phyloP scores from a whole-genome alignment of 2,113 vertebrate genomes.

The Caranx ignobilis region DNA sequence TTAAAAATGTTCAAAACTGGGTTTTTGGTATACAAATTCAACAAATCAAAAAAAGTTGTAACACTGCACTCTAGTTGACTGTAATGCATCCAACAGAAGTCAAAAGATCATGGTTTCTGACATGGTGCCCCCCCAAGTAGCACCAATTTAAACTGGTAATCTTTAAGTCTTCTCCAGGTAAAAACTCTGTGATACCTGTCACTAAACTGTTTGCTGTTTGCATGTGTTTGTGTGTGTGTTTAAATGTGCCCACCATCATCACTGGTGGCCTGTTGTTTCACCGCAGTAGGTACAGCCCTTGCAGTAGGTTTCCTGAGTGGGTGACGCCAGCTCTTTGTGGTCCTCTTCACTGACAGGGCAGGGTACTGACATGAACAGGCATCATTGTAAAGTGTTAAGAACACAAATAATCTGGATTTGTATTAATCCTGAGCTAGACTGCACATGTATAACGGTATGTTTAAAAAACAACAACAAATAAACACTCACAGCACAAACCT shows the following conservation, averaged over 20 bases:
- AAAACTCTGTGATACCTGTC: conserved; percentile 20
- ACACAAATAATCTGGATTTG: conserved; percentile 1
- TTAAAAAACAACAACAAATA: neutral
- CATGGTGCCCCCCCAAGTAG: conserved; percentile 33
- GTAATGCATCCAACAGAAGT: conserved; percentile 41
- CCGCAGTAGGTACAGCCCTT: conserved; percentile 91
- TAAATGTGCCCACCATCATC: conserved; percentile 89
- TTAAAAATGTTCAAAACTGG: conserved; percentile 3
- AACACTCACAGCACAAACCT: conserved; percentile 81
- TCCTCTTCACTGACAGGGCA: conserved; percentile 77
- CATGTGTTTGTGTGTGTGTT: neutral
- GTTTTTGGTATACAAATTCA: conserved; percentile 1
- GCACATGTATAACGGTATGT: conserved; percentile 1
- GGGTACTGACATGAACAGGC: conserved; percentile 71
- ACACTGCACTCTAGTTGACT: conserved; percentile 28
- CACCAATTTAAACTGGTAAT: conserved; percentile 51
- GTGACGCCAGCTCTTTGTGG: conserved; percentile 86
- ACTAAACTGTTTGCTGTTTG: conserved; percentile 10
- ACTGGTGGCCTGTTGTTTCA: conserved; percentile 90
- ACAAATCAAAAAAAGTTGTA: neutral
- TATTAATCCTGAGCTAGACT: conserved; percentile 9
- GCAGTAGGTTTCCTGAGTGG: conserved; percentile 88
- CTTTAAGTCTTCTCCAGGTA: conserved; percentile 22
- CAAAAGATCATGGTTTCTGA: conserved; percentile 55
- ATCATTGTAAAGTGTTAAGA: conserved; percentile 21